Conservation (phyloP, 2,113 vertebrate genomes). For the chimpanzee (Pan troglodytes) region NHGRI_mPanTro3-v2.1_pri NC_072419.2:19284501-19285000, state of each 20-base stretch:
- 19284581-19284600: neutral
- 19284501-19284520: neutral
- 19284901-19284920: neutral
- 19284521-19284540: neutral
- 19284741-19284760: neutral
- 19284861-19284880: neutral
- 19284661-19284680: neutral
- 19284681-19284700: neutral
- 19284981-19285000: neutral
- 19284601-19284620: neutral
- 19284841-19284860: neutral
- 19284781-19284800: neutral
- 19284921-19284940: neutral
- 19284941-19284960: neutral
- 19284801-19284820: neutral
- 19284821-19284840: slow-evolving; percentile 9
- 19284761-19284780: neutral
- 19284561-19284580: neutral
- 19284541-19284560: neutral
- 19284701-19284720: neutral
- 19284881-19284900: neutral
- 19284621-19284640: neutral
- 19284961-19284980: neutral
- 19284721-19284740: slow-evolving; percentile 15
- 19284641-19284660: neutral